Evolutionary conservation across 2,113 vertebrate genomes (phyloP), one percentile per base, ranked within the genome.

Genomic region (Tragelaphus strepsiceros): DNA sequence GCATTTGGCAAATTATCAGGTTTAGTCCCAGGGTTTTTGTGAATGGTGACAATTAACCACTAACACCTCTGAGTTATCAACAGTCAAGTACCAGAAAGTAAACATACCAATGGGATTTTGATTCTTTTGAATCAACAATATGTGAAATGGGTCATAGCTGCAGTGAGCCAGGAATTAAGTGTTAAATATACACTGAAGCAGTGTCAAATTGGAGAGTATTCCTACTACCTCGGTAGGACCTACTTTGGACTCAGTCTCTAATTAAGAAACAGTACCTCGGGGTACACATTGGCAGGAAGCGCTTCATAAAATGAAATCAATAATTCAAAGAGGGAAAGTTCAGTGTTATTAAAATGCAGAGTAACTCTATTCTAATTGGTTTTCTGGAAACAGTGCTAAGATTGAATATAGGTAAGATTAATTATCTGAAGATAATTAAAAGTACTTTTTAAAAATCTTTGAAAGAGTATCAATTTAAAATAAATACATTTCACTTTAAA

Each of bases 271-370:
- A 71, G 59, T 19, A 71, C 74, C 51, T 90, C 14, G 0, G 71
- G 56, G 81, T 88, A 39, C 46, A 10, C 67, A 1, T 5, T 49
- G 35, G 77, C 8, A 35, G 62, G 49, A 49, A 88, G 49, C 17
- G 49, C 71, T 39, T 26, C 39, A 61, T 88, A 78, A 97, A 97
- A 97, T 92, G 80, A 97, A 98, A 95, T 88, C 95, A 92, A 43
- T 94, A 87, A 94, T 96, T 96, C 94, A 97, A 92, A 81, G 51
- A 49, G 22, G 35, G 61, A 46, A 89, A 96, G 58, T 83, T 67
- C n/a, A 39, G 22, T 39, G 26, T 74, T 84, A 88, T 92, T 64
- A 87, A 93, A 84, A 93, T 24, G 17, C 71, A 94, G 24, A 81
- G 39, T 71, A 64, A 88, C 62, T 43, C 0, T 35, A 16, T 92